Base-by-base conservation (phyloP, 2,797 vertebrate genomes). In the Phalloptychus januarius region DNA sequence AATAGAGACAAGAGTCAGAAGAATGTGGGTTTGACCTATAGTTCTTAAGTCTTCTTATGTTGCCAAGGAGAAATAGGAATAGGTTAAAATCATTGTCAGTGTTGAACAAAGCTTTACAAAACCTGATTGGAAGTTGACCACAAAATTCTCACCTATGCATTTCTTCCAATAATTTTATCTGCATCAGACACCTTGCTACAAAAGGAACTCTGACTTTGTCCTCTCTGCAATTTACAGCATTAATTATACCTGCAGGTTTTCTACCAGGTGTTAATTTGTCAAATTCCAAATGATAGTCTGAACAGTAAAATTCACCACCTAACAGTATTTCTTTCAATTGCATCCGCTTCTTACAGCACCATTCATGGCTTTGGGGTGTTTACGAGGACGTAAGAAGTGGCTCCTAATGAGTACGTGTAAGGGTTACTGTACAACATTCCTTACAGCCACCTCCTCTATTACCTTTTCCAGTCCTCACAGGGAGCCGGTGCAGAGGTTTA, bases 331-430 rank as follows among this genome's bases (percentile, higher is more conserved):
- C 73, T 83, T 88, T 86, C 78, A 78, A 45, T 84, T 79, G 65
- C 48, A 1, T 76, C 76, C 67, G 72, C 69, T 79, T 48, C 3
- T 2, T 79, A 89, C 89, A 90, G 85, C 86, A 82, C 85, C 85
- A 63, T 87, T 84, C 83, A 78, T 78, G 85, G 82, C 92, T 94
- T 83, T 81, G 88, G 89, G 85, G 94, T 95, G 95, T 96, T 96
- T 95, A 95, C 83, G 93, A 95, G 93, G 78, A 85, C 92, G 89
- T 95, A 90, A 94, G 92, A 94, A 94, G 92, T 90, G 88, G 88
- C 84, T 89, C 83, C 89, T 95, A 94, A 95, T 93, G 92, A 95
- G 89, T 92, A 72, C 83, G 92, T 90, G 91, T 91, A 78, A 91
- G 92, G 92, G 92, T 94, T 93, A 93, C 93, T 93, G 92, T 93